Conservation (phyloP, 2,888 invertebrate genomes). For the Rhagophthalmus giganteus region DNA sequence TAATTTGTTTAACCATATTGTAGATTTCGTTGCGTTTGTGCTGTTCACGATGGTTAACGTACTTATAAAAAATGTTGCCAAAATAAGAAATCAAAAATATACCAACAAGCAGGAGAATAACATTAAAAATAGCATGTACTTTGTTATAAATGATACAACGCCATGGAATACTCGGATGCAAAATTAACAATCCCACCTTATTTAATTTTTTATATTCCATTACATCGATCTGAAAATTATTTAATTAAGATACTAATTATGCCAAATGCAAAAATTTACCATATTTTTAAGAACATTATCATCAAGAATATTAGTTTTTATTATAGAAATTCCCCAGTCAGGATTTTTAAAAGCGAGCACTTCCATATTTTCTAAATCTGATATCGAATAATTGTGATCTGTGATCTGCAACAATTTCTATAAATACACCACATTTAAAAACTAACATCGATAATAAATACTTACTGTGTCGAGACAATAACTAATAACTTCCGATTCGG, state of each 20-base stretch:
- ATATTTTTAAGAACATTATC: constrained; percentile 49
- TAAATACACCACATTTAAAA: background rate
- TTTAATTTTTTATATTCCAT: constrained; percentile 47
- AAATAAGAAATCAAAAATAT: constrained; percentile 51
- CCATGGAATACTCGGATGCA: constrained; percentile 65
- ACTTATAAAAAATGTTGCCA: constrained; percentile 54
- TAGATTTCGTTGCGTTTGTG: constrained; percentile 63
- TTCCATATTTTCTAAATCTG: constrained; percentile 67
- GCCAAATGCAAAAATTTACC: no score
- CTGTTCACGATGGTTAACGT: constrained; percentile 57
- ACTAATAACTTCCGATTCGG: constrained; percentile 63
- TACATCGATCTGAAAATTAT: background rate
- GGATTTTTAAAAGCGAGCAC: constrained; percentile 71
- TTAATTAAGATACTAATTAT: background rate
- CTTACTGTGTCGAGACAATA: background rate
- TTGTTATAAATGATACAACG: constrained; percentile 65
- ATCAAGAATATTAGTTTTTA: constrained; percentile 52
- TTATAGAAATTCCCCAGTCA: constrained; percentile 70
- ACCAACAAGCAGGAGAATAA: constrained; percentile 33
- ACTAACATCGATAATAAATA: no score
- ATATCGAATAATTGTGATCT: no score
- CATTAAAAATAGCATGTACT: constrained; percentile 57
- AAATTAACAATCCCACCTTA: constrained; percentile 61
- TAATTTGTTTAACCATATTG: constrained; percentile 68
- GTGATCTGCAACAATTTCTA: background rate